These are phyloP conservation scores for Chascanopsetta lugubris DNA, from an alignment of 2,113 vertebrate species.

Conservation along the genomic window DNA sequence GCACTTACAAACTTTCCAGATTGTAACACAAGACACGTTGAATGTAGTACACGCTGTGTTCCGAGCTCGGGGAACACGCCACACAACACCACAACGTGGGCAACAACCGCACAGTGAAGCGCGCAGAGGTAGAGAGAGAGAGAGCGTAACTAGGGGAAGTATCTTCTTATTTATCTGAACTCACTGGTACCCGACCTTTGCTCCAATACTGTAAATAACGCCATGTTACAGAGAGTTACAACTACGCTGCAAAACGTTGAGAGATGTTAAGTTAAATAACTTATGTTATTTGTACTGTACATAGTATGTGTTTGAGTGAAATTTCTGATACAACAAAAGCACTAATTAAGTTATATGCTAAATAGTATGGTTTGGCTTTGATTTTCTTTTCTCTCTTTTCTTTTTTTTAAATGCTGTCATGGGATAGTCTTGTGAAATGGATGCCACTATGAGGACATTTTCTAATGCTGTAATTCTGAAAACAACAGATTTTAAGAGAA, in stretches of 20 bases:
- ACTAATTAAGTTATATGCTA: conserved; percentile 84
- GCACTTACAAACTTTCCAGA: conserved; percentile 84
- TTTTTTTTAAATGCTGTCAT: conserved; percentile 51
- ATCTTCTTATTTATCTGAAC: conserved; percentile 72
- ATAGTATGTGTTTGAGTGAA: conserved; percentile 79
- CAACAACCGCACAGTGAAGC: conserved; percentile 38
- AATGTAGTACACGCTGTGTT: conserved; percentile 89
- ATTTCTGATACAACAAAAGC: conserved; percentile 72
- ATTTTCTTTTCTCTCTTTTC: conserved; percentile 64
- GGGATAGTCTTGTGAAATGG: conserved; percentile 74
- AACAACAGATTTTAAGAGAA: conserved; percentile 61
- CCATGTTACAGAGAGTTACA: conserved; percentile 66
- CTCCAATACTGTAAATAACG: conserved; percentile 76
- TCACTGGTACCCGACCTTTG: conserved; percentile 76
- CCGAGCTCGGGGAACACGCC: conserved; percentile 63
- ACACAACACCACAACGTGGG: conserved; percentile 23
- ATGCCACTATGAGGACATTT: conserved; percentile 83
- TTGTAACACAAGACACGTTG: conserved; percentile 94
- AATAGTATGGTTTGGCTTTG: conserved; percentile 72
- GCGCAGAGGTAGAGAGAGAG: conserved; percentile 48
- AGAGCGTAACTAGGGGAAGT: conserved; percentile 54
- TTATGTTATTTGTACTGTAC: conserved; percentile 79
- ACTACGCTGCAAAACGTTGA: conserved; percentile 62
- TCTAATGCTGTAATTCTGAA: conserved; percentile 80
- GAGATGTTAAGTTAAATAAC: conserved; percentile 80